Percentiles rank a stretch among this genome's conserved stretches.
Conservation (phyloP, 2,888 invertebrate species). For the Nomada fucata region DNA sequence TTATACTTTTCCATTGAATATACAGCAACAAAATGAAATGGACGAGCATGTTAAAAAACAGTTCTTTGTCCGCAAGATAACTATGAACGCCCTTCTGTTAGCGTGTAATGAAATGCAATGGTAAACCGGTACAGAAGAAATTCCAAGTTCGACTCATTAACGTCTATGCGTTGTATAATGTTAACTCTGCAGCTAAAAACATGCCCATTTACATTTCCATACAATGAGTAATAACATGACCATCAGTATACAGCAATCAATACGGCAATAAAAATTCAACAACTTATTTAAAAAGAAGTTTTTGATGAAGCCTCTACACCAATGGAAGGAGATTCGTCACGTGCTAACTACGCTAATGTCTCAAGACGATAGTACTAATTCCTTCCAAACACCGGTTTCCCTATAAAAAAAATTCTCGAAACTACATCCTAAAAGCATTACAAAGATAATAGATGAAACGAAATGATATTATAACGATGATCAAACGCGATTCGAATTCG, state of each 20-base stretch:
- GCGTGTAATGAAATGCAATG: not conserved
- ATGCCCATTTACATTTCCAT: not conserved
- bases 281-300: not conserved
- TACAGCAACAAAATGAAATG: not conserved
- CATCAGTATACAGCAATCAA: not conserved
- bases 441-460: not conserved
- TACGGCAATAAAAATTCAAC: not conserved
- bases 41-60: no score
- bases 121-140: not conserved
- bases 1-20: not conserved
- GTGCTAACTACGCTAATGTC: constrained; percentile 5
- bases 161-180: not conserved
- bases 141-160: constrained; percentile 18
- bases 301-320: not conserved
- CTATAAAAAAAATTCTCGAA: not conserved
- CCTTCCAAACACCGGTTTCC: not conserved
- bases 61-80: not conserved
- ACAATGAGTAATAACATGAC: not conserved
- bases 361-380: not conserved
- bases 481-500: not conserved
- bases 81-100: no score
- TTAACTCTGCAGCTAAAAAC: not conserved
- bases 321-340: not conserved
- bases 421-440: not conserved
- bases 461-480: not conserved